Percentiles rank a stretch among this genome's conserved stretches.
These are phyloP conservation scores for Drosophila repletoides DNA, from an alignment of 1,140 invertebrate species.

Conservation along the genomic window DNA sequence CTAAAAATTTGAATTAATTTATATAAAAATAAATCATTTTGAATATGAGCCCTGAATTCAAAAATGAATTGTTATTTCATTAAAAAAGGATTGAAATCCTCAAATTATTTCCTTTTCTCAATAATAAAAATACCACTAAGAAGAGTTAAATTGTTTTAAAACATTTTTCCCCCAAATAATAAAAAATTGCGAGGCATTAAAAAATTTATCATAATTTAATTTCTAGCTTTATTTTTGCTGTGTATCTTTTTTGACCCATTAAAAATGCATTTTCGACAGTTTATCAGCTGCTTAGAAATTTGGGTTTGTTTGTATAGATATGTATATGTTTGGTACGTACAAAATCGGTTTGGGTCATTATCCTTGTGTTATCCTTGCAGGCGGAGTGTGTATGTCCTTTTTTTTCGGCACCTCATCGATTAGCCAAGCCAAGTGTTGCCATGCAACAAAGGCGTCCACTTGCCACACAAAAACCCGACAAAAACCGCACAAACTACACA, in stretches of 20 bases:
- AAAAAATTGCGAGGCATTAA: too few species aligned
- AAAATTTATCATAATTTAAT: too few species aligned
- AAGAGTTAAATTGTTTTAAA: too few species aligned
- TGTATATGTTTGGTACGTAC: conserved; percentile 35
- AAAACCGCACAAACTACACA: conserved; percentile 48
- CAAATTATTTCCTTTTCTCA: too few species aligned
- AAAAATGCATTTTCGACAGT: conserved; percentile 19
- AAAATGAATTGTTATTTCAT: too few species aligned
- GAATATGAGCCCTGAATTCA: too few species aligned
- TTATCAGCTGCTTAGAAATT: conserved; percentile 29
- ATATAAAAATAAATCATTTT: too few species aligned
- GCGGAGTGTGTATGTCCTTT: conserved; percentile 25
- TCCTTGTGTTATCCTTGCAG: conserved; percentile 75
- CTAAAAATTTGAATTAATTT: too few species aligned
- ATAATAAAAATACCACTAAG: too few species aligned
- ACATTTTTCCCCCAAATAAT: too few species aligned
- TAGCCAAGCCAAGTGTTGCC: conserved; percentile 78
- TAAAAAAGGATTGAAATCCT: too few species aligned
- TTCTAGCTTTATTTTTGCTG: too few species aligned
- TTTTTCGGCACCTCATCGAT: conserved; percentile 78
- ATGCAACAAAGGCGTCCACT: conserved; percentile 63
- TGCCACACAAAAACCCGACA: conserved; percentile 52
- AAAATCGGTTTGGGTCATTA: conserved; percentile 74
- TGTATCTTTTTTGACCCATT: conserved; percentile 40
- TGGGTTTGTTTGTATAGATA: background rate